Evolutionary conservation across 2,797 vertebrate genomes (phyloP).

Genomic region (Lithobates sylvaticus): DNA sequence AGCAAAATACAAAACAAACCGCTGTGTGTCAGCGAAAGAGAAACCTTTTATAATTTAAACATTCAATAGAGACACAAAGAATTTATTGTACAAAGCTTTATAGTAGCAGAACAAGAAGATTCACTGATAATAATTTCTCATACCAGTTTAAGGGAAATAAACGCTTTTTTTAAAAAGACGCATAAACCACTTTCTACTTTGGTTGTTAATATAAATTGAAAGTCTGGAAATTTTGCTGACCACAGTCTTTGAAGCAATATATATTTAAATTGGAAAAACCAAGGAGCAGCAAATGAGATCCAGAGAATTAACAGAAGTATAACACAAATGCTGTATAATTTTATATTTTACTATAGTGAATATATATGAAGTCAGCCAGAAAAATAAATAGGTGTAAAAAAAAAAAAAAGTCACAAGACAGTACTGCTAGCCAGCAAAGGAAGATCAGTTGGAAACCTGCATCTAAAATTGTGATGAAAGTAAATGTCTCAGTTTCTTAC

Average conservation of each 20-base stretch:
- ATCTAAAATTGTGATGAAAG: neutral
- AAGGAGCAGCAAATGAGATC: conserved; percentile 17
- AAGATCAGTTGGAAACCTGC: neutral
- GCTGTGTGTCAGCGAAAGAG: conserved; percentile 15
- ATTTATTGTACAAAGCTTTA: conserved; percentile 19
- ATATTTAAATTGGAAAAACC: conserved; percentile 53
- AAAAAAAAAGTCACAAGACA: neutral
- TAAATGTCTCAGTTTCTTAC: neutral
- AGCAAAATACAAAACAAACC: conserved; percentile 10
- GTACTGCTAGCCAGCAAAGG: too few relatives aligned
- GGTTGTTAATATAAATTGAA: conserved; percentile 54
- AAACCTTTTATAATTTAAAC: neutral
- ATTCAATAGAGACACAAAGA: conserved; percentile 9
- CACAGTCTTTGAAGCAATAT: conserved; percentile 48
- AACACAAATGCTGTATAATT: neutral
- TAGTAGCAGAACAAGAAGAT: conserved; percentile 8
- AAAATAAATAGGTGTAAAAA: neutral
- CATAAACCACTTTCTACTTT: conserved; percentile 34
- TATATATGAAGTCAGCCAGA: neutral
- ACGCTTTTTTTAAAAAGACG: neutral
- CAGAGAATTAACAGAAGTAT: conserved; percentile 35
- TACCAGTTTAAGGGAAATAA: neutral
- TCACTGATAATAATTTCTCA: conserved; percentile 9
- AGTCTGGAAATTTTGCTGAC: conserved; percentile 48
- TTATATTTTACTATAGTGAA: neutral